Evolutionary conservation across 2,113 vertebrate species (phyloP).

Genomic region (Picathartes gymnocephalus): DNA sequence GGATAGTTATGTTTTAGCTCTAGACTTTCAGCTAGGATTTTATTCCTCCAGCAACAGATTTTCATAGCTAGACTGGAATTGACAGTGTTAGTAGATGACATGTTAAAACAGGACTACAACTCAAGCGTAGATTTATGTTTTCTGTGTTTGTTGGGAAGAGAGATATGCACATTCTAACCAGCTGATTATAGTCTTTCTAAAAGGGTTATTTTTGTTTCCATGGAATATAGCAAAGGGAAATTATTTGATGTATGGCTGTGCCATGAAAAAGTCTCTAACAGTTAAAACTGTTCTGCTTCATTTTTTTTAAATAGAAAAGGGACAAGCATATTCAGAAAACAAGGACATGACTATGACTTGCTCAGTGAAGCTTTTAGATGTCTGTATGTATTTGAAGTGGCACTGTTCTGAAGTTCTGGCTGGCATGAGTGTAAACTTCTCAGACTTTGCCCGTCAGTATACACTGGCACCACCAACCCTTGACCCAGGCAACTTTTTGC

Average conservation of each 20-base stretch:
- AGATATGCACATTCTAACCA: background rate
- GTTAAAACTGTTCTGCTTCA: background rate
- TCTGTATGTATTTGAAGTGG: background rate
- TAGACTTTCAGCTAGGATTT: background rate
- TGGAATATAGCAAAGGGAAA: background rate
- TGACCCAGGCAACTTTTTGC: background rate
- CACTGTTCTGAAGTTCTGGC: background rate
- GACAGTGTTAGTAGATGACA: background rate
- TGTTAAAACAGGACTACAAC: background rate
- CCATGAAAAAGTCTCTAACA: background rate
- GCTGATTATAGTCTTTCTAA: background rate
- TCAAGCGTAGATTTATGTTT: background rate
- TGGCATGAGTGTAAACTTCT: background rate
- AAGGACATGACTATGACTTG: background rate
- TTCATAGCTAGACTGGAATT: background rate
- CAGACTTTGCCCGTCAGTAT: background rate
- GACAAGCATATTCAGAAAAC: background rate
- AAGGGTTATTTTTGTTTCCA: background rate
- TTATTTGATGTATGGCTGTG: background rate
- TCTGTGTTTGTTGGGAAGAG: background rate
- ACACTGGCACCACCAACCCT: background rate
- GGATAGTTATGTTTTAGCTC: background rate
- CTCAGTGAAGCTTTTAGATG: background rate
- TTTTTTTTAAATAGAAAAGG: background rate
- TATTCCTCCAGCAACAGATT: background rate